Percentiles rank a stretch among this genome's conserved stretches.
These are phyloP conservation scores for Menura novaehollandiae DNA, from an alignment of 2,113 vertebrate genomes.

Conservation along the genomic window DNA sequence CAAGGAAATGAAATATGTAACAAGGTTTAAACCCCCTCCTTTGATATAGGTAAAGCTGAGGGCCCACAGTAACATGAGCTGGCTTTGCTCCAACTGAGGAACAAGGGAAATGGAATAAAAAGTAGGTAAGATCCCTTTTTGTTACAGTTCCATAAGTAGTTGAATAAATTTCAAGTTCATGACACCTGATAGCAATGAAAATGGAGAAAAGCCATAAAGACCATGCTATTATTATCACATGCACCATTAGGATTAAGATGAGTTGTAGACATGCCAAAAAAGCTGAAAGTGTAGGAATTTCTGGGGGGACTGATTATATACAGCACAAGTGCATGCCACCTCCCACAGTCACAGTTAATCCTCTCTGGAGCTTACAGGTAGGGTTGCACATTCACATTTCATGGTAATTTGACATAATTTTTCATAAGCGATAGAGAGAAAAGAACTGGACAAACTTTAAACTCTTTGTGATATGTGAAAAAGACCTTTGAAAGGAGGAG, in stretches of 20 bases:
- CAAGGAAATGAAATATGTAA: neutral
- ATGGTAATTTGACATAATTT: neutral
- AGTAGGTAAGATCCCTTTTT: neutral
- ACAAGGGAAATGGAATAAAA: neutral
- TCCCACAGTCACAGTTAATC: neutral
- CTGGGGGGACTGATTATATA: neutral
- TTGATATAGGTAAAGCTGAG: neutral
- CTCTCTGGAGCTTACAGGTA: neutral
- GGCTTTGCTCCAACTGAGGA: neutral
- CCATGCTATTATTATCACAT: neutral
- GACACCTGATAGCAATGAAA: neutral
- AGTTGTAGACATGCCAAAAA: neutral
- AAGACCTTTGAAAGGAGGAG: neutral
- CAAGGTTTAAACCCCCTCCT: neutral
- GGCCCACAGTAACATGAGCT: neutral
- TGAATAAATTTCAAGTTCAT: constrained; percentile 8
- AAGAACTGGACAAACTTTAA: neutral
- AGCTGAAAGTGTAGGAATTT: neutral
- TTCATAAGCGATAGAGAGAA: neutral
- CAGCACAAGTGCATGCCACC: neutral
- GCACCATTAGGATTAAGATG: neutral
- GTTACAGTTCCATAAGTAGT: neutral
- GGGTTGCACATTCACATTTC: neutral
- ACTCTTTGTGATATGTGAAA: neutral
- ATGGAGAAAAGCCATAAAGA: neutral